These are phyloP conservation scores for Electrophaes corylata DNA, from an alignment of 2,888 invertebrate genomes.

Conservation along the genomic window DNA sequence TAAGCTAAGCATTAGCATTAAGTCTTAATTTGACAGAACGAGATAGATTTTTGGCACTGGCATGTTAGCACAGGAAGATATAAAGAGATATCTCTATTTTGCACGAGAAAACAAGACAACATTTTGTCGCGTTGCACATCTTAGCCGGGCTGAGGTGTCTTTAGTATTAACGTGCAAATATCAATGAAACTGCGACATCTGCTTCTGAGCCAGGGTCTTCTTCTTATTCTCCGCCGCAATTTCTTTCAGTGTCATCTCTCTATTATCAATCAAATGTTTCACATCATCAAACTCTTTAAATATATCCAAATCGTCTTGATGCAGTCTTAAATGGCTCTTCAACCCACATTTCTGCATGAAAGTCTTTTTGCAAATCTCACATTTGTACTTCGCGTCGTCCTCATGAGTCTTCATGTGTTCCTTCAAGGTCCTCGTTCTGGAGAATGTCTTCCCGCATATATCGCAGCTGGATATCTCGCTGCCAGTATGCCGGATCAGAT, in stretches of 20 bases:
- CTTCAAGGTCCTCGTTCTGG: conserved; percentile 62
- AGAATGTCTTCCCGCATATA: conserved; percentile 68
- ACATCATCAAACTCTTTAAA: conserved; percentile 81
- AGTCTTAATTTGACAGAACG: no score
- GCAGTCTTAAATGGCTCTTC: conserved; percentile 70
- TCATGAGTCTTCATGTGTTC: conserved; percentile 72
- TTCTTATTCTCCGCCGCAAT: conserved; percentile 72
- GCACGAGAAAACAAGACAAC: no score
- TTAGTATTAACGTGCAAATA: no score
- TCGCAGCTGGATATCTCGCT: conserved; percentile 65
- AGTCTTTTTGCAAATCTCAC: conserved; percentile 72
- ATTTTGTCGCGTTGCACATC: no score
- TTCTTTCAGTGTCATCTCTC: conserved; percentile 74
- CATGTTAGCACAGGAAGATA: no score
- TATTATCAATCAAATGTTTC: conserved; percentile 74
- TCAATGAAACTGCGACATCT: conserved; percentile 48
- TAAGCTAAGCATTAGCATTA: no score
- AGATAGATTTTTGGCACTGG: no score
- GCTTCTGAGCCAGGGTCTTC: conserved; percentile 59
- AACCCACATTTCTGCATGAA: conserved; percentile 76
- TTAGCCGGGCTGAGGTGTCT: no score
- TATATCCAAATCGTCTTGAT: conserved; percentile 76
- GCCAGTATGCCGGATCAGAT: conserved; percentile 65
- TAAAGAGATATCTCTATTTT: no score
- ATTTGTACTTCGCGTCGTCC: conserved; percentile 67